Evolutionary conservation across 2,113 vertebrate genomes (phyloP), one percentile per base, ranked within the genome.

Genomic region (Odocoileus virginianus): DNA sequence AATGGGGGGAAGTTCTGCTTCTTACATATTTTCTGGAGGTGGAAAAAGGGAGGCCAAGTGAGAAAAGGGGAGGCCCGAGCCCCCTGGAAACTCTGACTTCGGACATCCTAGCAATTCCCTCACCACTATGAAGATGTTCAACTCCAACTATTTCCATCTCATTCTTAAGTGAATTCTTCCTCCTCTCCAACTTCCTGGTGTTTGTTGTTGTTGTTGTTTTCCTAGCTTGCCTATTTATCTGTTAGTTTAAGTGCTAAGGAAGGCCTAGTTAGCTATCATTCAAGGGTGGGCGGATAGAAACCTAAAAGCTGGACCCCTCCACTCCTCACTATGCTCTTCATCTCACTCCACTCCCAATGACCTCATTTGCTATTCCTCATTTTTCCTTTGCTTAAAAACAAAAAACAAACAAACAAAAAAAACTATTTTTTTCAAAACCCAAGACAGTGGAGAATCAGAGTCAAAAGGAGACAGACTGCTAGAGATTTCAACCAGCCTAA

Each of bases 1-100:
- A 88, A 61, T 91, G 52, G 85, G 54, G 36, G 84, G 57, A 86
- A 78, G 30, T 57, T 55, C 79, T 92, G 64, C 55, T 89, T 30
- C 84, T 90, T 90, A 97, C 93, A 96, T 90, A 52, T 95, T 90
- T 96, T 89, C 64, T 58, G 67, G 64, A 96, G 67, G 92, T 95
- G 94, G n/a, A 85, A 82, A 92, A 91, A 93, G 78, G 78, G 74
- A 90, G 47, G 36, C 40, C 74, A 55, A 54, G 52, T 83, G 94
- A 92, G 83, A 96, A 71, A 3, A 16, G 90, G 58, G n/a, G 79
- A 87, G 87, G 30, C 36, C 76, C 1, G 14, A 89, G 43, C 45
- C 71, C 76, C 47, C 33, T 28, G 52, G 82, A 89, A 79, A 81
- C 45, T 17, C 3, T 6, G 40, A 52, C 17, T 87, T 58, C n/a